Base-by-base conservation (phyloP, 2,113 vertebrate species). In the Oncorhynchus gorbuscha region DNA sequence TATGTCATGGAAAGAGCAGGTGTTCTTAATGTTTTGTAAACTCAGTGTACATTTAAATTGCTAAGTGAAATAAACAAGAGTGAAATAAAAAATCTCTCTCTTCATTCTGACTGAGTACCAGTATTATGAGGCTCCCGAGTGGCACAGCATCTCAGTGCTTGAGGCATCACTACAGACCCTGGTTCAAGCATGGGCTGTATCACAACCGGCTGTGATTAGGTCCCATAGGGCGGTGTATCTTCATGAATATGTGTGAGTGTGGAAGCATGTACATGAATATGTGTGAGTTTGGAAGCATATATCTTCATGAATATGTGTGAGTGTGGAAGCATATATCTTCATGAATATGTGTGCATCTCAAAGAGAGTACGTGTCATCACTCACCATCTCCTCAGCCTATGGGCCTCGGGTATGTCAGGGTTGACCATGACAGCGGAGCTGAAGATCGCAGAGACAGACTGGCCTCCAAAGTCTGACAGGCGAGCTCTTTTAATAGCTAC, bases 381-480 rank as follows among this genome's bases (percentile, higher is more conserved):
- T 71, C 94, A 98, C 97, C 97, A 98, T 85, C 93, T 95, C 79
- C 96, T 93, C 71, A 98, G 93, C 76, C 94, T 95, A 80, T 95
- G 95, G 78, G 97, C 94, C 90, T 96, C 95, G 9, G 96, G 94
- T 88, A 95, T 94, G 82, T 98, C 97, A 66, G 97, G 97, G 89
- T 98, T 98, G 86, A 96, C 78, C 84, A 97, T 87, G 77, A 97
- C 12, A 14, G 94, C 97, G 80, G 96, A 97, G 0, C 95, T 95
- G 70, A 95, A 94, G 68, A 96, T 66, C 22, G 94, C 92, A 1
- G 96, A 97, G 72, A 98, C 91, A 76, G 96, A 97, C 80, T 94
- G 91, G 45, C 97, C 97, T 62, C 96, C 95, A 62, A 97, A 98
- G 88, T 97, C 96, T 49, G 97, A 97, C 85, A 98, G 89, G 71